Evolutionary conservation across 1,140 invertebrate species (phyloP).

Genomic region (Portunus trituberculatus): DNA sequence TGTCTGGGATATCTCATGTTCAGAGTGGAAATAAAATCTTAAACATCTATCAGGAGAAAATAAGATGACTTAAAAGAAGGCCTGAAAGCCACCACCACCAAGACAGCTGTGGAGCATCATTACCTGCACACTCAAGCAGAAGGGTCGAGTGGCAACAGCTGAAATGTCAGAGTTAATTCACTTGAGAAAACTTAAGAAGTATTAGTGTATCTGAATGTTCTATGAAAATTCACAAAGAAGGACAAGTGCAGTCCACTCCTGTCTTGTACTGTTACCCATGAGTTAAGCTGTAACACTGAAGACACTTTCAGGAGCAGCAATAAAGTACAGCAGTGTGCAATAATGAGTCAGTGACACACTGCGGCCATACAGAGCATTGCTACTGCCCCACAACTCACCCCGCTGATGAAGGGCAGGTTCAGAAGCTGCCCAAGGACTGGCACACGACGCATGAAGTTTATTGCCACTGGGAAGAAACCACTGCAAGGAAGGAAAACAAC

Average conservation of each 20-base stretch:
- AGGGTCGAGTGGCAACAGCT: conserved; percentile 56
- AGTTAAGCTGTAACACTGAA: conserved; percentile 6
- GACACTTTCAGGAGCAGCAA: neutral
- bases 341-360: neutral
- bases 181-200: conserved; percentile 43
- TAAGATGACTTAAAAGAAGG: neutral
- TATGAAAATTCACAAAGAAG: conserved; percentile 28
- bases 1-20: neutral
- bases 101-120: conserved; percentile 54
- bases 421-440: conserved; percentile 84
- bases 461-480: conserved; percentile 86
- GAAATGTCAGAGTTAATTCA: conserved; percentile 56
- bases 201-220: neutral
- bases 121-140: conserved; percentile 56
- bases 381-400: conserved; percentile 80
- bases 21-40: neutral
- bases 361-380: neutral
- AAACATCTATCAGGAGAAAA: neutral
- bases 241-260: conserved; percentile 36
- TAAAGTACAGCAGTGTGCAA: neutral
- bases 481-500: conserved; percentile 79
- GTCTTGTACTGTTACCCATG: conserved; percentile 35
- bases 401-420: conserved; percentile 84
- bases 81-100: conserved; percentile 52
- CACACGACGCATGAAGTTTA: conserved; percentile 85